Percentiles rank a stretch among this genome's conserved stretches.
Evolutionary conservation across 1,140 invertebrate species (phyloP).

Genomic region (Pectinophora gossypiella): DNA sequence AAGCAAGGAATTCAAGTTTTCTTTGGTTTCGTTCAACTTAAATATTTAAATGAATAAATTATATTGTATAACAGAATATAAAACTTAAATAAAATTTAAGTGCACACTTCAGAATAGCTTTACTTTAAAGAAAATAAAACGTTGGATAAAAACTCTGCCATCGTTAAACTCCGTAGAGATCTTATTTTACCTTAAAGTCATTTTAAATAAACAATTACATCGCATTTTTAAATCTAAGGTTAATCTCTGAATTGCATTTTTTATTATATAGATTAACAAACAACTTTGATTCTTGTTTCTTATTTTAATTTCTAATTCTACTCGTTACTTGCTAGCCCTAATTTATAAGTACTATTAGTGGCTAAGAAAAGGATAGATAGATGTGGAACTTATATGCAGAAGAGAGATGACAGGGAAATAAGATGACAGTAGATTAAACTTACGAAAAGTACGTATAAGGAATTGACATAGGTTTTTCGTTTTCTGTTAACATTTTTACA

Average conservation of each 20-base stretch:
- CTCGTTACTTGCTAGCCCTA: slow-evolving; percentile 40
- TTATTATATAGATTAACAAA: slow-evolving; percentile 69
- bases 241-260: slow-evolving; percentile 71
- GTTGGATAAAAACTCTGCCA: slow-evolving; percentile 38
- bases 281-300: slow-evolving; percentile 66
- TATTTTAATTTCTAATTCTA: slow-evolving; percentile 44
- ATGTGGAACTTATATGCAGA: slow-evolving; percentile 1
- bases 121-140: too few species aligned
- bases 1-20: slow-evolving; percentile 19
- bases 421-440: slow-evolving; percentile 13
- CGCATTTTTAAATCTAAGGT: slow-evolving; percentile 56
- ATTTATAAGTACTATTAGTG: slow-evolving; percentile 10
- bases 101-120: background rate
- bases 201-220: slow-evolving; percentile 61
- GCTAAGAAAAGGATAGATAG: slow-evolving; percentile 20
- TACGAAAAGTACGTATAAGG: slow-evolving; percentile 30
- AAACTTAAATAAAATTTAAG: background rate
- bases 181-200: slow-evolving; percentile 49
- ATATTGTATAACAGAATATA: slow-evolving; percentile 5
- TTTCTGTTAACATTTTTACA: too few species aligned
- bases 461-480: slow-evolving; percentile 35
- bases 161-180: slow-evolving; percentile 11
- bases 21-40: slow-evolving; percentile 45
- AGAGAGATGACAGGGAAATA: slow-evolving; percentile 14
- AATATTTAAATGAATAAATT: slow-evolving; percentile 7